Percentiles rank a stretch among this genome's conserved stretches.
phyloP scores from a whole-genome alignment of 1,140 invertebrate genomes.

The Drosophila mayri region DNA sequence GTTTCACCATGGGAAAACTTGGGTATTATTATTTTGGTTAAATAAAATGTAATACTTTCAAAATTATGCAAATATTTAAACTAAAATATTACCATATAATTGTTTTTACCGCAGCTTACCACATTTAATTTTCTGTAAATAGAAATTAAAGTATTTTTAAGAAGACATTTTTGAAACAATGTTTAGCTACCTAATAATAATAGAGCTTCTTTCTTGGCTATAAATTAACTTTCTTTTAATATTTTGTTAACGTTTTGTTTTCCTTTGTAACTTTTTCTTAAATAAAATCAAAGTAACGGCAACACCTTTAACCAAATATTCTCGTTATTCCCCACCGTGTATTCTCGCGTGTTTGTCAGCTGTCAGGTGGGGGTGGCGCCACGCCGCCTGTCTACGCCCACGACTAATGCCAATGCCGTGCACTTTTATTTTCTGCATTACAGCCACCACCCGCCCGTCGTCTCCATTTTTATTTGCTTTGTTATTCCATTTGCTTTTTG shows the following conservation, averaged over 20 bases:
- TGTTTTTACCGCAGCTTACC: background rate
- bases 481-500: slow-evolving; percentile 61
- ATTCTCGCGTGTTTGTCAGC: slow-evolving; percentile 66
- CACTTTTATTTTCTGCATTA: slow-evolving; percentile 67
- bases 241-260: too few species aligned
- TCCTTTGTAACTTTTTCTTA: too few species aligned
- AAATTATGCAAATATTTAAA: background rate
- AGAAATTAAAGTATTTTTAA: background rate
- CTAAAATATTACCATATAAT: background rate
- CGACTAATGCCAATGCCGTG: slow-evolving; percentile 52
- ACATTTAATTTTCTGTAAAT: background rate
- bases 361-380: slow-evolving; percentile 48
- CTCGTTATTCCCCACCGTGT: background rate
- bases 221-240: background rate
- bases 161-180: background rate
- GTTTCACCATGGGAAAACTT: background rate
- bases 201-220: too few species aligned
- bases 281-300: background rate
- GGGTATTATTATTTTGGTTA: background rate
- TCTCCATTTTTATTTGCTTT: slow-evolving; percentile 49
- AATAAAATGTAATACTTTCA: background rate
- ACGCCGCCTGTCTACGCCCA: slow-evolving; percentile 39
- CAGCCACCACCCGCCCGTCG: slow-evolving; percentile 15
- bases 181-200: too few species aligned
- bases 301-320: slow-evolving; percentile 1